These are phyloP conservation scores for Halocynthia aurantium DNA, from an alignment of 23 tunicate species.

Conservation along the genomic window DNA sequence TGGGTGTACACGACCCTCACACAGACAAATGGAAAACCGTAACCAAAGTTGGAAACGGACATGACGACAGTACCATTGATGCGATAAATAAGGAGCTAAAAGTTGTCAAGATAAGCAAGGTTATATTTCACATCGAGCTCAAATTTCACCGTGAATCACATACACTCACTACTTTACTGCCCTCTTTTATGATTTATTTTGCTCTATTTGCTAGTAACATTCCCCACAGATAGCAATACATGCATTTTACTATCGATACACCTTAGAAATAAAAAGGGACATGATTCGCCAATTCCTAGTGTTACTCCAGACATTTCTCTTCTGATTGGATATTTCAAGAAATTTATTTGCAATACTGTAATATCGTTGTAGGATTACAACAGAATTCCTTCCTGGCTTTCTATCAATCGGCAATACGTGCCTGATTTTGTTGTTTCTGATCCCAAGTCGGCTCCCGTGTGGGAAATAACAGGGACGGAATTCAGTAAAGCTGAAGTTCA, in stretches of 20 bases:
- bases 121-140: background rate
- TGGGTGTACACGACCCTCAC: constrained; percentile 80
- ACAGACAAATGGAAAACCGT: constrained; percentile 71
- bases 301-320: no score
- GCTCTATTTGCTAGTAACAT: no score
- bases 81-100: constrained; percentile 68
- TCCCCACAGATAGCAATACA: no score
- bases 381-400: constrained; percentile 72
- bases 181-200: no score
- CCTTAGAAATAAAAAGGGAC: no score
- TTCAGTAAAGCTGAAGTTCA: constrained; percentile 81
- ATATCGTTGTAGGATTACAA: constrained; percentile 17
- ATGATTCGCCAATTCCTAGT: no score
- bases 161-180: no score
- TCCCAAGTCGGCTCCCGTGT: constrained; percentile 82
- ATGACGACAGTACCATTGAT: constrained; percentile 85
- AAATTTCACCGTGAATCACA: no score
- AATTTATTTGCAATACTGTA: no score
- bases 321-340: no score
- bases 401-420: constrained; percentile 45
- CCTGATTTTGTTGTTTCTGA: constrained; percentile 89
- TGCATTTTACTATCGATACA: no score
- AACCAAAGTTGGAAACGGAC: constrained; percentile 94
- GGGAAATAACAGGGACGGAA: constrained; percentile 96
- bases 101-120: constrained; percentile 67